Base-by-base conservation (phyloP, 2,888 invertebrate genomes). In the Eupithecia abbreviata region DNA sequence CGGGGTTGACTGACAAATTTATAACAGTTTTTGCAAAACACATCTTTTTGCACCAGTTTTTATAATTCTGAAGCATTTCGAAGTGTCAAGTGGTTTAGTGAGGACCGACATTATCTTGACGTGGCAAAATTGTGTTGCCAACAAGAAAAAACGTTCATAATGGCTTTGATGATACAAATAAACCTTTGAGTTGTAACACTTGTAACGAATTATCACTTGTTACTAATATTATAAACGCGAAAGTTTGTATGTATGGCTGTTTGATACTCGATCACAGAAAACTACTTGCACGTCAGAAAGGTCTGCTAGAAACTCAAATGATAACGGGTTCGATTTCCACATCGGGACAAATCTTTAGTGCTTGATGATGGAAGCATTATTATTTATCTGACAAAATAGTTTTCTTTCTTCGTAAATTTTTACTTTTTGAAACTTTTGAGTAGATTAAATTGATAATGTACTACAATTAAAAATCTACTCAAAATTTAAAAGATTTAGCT, bases 1-100 rank as follows among this genome's bases (percentile, higher is more conserved):
- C 87, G 87, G 85, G 79, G 85, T 77, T 74, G 81, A 83, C 84
- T 91, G 91, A 92, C 91, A 92, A 90, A 91, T 91, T 91, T 92
- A 92, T 89, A 89, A 85, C 81, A 81, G 77, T 89, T 89, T 89
- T 89, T 87, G 85, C 71, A 68, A 62, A 58, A 47, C 62, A n/a
- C 42, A 18, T 58, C 43, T 83, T 83, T 86, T 84, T 84, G 84
- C 74, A 30, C 43, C 47, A 71, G 82, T 82, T 85, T 87, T 88
- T 88, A 86, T 85, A 82, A 86, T 69, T 69, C 69, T 69, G 69
- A 47, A 69, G 69, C 47, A 69, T 69, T 68, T 47, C 18, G 69
- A 87, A 89, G 88, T 87, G 87, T 81, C 84, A 76, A 87, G 85
- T 84, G 87, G 85, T 87, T 85, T 76, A 81, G 84, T 77, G 82